Evolutionary conservation across 2,113 vertebrate genomes (phyloP), one percentile per base, ranked within the genome.

Genomic region (Pygoscelis adeliae): DNA sequence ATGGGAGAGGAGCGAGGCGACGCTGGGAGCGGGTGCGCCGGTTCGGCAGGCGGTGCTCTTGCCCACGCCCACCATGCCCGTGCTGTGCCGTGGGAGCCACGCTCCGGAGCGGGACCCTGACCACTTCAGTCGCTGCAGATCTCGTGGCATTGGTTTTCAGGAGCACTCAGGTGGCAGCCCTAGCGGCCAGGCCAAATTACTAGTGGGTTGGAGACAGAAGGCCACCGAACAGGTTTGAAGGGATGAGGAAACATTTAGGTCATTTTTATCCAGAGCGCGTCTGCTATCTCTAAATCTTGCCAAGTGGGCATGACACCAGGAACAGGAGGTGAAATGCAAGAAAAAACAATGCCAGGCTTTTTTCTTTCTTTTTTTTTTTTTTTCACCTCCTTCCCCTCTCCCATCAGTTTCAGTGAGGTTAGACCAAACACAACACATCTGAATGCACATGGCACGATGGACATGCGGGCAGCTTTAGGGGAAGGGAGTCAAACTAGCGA

Each of bases 241-340:
- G 91, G 94, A 96, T 96, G 96, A 97, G 91, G 91, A 96, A 96
- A 94, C 96, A 97, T 97, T 95, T 95, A 97, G 96, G 95, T 96
- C 89, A 93, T 95, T 96, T 97, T 96, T 95, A 96, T 96, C 94
- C 91, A 80, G 87, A 97, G 71, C 82, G 71, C 27, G 87, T 93
- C 94, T 97, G 96, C 84, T 96, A 96, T 96, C 96, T 93, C 73
- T 77, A 44, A 72, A 93, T 96, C 94, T 93, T 95, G 95, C 96
- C 94, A 96, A 96, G 62, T 95, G 91, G 94, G 93, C 95, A 97
- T 1, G 1, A 93, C 84, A 95, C 94, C 93, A 95, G 93, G 93
- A 95, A 96, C 93, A 96, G 89, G 94, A 95, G 95, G 87, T 89
- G 71, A 97, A 97, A 66, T 66, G 62, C 69, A 72, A 91, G 65